A percentile compares a stretch with the other conserved stretches of the same genome.
phyloP scores from a whole-genome alignment of 2,888 invertebrate genomes.

The Acheta domesticus region DNA sequence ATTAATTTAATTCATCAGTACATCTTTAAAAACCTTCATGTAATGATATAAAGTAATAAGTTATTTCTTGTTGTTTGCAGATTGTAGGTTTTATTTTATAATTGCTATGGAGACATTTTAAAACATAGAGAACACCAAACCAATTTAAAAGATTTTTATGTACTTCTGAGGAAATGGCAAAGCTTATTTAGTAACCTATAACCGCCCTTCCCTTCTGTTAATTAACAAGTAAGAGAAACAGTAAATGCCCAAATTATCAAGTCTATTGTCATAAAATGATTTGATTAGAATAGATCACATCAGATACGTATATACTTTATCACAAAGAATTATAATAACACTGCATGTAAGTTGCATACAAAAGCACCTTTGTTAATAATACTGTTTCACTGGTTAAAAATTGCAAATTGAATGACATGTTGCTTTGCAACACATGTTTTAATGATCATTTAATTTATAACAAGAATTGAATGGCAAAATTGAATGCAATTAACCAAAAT shows the following conservation, averaged over 20 bases:
- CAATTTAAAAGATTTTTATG: background rate
- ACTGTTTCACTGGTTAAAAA: background rate
- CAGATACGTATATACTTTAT: slow-evolving; percentile 1
- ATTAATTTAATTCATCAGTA: no score
- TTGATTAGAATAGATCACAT: background rate
- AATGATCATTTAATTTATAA: no score
- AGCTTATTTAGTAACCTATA: background rate
- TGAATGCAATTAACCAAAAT: no score
- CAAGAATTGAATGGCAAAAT: no score
- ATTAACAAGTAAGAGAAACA: slow-evolving; percentile 19
- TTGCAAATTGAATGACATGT: background rate
- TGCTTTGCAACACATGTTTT: no score
- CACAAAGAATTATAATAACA: slow-evolving; percentile 19
- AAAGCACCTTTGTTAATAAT: background rate
- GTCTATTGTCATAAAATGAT: slow-evolving; percentile 2
- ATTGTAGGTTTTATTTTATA: slow-evolving; percentile 20
- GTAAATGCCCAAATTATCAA: background rate
- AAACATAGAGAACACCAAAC: background rate
- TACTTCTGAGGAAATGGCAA: background rate
- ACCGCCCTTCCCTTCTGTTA: background rate
- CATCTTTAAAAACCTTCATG: no score
- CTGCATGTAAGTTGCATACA: background rate
- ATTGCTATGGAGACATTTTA: slow-evolving; percentile 6
- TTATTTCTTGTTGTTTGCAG: no score
- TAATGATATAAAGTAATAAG: no score